Evolutionary conservation across 2,888 invertebrate species (phyloP).

Genomic region (Cistogaster globosa): DNA sequence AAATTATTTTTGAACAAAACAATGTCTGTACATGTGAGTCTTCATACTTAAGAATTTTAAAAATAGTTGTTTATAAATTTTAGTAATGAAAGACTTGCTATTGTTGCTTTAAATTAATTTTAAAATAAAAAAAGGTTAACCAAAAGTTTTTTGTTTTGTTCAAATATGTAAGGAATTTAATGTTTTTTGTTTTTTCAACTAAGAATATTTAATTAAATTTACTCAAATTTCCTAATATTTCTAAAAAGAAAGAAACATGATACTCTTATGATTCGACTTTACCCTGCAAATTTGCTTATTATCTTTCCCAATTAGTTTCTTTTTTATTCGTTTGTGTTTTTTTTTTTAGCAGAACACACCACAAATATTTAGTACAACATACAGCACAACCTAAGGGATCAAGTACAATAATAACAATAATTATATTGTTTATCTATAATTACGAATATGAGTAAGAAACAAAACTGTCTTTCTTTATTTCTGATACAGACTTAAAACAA

Average conservation of each 20-base stretch:
- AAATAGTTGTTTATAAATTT: too few species aligned
- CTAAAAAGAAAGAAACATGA: not conserved
- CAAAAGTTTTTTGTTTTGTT: too few species aligned
- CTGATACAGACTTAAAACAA: not conserved
- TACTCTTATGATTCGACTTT: constrained; percentile 2
- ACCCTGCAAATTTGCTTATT: constrained; percentile 22
- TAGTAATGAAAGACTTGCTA: too few species aligned
- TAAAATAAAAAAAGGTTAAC: too few species aligned
- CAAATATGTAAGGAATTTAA: too few species aligned
- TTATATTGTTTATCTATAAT: constrained; percentile 65
- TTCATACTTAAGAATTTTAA: too few species aligned
- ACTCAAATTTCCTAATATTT: not conserved
- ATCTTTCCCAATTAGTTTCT: constrained; percentile 24
- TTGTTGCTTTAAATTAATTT: too few species aligned
- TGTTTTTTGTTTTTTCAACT: not conserved
- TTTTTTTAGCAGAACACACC: not conserved
- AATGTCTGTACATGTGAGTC: too few species aligned
- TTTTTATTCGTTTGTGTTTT: not conserved
- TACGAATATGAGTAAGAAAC: constrained; percentile 54
- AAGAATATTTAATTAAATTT: not conserved
- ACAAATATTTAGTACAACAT: not conserved
- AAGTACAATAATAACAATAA: constrained; percentile 61
- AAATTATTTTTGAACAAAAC: too few species aligned
- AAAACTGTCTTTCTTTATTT: not conserved
- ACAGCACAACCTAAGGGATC: constrained; percentile 50